Evolutionary conservation across 23 tunicate species (phyloP).

Genomic region (Halocynthia aurantium): DNA sequence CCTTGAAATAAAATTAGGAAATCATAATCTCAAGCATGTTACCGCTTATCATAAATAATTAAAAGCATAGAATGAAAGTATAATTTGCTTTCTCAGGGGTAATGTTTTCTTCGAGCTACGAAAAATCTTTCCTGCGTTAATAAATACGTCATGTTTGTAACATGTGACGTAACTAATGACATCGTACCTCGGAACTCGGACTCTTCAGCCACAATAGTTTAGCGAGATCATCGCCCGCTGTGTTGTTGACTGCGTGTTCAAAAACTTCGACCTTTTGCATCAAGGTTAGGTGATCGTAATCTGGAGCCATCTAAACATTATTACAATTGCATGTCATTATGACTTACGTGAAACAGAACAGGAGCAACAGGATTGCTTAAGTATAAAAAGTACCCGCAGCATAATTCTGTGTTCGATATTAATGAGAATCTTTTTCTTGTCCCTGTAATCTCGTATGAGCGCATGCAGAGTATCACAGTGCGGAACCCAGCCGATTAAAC

Average conservation of each 20-base stretch:
- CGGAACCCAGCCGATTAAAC: conserved; percentile 97
- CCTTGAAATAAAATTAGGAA: too few species aligned
- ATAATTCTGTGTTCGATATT: conserved; percentile 90
- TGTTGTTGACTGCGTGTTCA: conserved; percentile 94
- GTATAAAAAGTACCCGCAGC: conserved; percentile 43
- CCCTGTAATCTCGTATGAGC: conserved; percentile 81
- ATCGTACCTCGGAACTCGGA: conserved; percentile 85
- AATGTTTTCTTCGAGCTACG: too few species aligned
- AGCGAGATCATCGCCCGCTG: conserved; percentile 95
- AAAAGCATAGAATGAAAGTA: too few species aligned
- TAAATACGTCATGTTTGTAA: too few species aligned
- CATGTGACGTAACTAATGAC: not conserved
- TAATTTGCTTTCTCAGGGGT: too few species aligned
- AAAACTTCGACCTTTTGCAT: conserved; percentile 99
- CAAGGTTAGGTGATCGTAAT: conserved; percentile 79
- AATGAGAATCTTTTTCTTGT: conserved; percentile 80
- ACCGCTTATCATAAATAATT: too few species aligned
- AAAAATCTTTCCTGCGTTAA: too few species aligned
- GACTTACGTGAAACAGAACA: not conserved
- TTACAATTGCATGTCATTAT: not conserved
- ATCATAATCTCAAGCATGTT: too few species aligned
- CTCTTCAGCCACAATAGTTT: conserved; percentile 93
- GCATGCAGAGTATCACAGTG: conserved; percentile 91
- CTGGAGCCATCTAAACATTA: conserved; percentile 87
- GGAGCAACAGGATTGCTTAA: not conserved